phyloP scores from a whole-genome alignment of 1,140 invertebrate genomes.

The Lepeophtheirus salmonis region DNA sequence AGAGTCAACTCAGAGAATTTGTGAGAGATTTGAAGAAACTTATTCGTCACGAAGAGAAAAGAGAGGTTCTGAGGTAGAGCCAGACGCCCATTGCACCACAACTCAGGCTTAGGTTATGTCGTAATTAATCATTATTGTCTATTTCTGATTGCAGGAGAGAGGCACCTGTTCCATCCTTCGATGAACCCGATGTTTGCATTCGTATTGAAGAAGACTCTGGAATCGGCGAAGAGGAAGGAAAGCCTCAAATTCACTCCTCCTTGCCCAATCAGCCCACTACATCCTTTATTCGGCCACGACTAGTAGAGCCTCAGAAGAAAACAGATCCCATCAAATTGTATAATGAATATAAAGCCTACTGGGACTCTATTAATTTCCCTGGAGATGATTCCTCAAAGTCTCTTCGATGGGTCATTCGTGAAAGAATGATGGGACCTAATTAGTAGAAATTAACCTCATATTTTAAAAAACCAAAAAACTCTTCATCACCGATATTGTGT shows the following conservation, averaged over 20 bases:
- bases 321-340: background rate
- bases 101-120: too few species aligned
- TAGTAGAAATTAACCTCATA: too few species aligned
- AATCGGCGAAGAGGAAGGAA: too few species aligned
- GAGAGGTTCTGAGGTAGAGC: too few species aligned
- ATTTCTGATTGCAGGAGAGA: too few species aligned
- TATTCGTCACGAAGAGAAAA: conserved; percentile 2
- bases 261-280: too few species aligned
- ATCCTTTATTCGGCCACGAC: background rate
- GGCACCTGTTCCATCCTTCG: too few species aligned
- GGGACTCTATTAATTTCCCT: background rate
- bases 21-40: conserved; percentile 5
- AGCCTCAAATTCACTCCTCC: too few species aligned
- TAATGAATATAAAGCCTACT: background rate
- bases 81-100: too few species aligned
- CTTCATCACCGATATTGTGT: too few species aligned
- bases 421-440: background rate
- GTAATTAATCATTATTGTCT: too few species aligned
- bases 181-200: background rate
- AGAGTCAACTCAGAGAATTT: conserved; percentile 1
- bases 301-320: background rate
- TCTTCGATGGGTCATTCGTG: background rate
- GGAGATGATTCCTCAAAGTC: background rate
- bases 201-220: background rate
- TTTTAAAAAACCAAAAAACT: too few species aligned